Conservation (phyloP, 2,113 vertebrate genomes). For the Amphiprion ocellaris region DNA sequence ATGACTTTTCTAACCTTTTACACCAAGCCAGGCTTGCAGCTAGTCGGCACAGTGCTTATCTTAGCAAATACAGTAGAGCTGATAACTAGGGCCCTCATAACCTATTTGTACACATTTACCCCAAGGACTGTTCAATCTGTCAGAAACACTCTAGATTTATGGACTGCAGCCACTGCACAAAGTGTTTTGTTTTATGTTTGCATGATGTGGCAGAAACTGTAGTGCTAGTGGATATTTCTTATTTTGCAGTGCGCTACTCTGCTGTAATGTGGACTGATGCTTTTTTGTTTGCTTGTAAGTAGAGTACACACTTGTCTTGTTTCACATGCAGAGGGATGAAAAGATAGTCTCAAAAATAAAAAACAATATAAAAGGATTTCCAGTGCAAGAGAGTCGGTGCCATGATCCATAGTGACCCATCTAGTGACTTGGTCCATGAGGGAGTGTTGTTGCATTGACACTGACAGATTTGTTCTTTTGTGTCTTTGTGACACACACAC, state of each 20-base stretch:
- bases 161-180: constrained; percentile 37
- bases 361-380: constrained; percentile 33
- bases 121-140: constrained; percentile 62
- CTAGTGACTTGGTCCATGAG: constrained; percentile 62
- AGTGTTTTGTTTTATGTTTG: constrained; percentile 60
- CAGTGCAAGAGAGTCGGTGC: constrained; percentile 41
- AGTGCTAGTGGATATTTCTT: constrained; percentile 3
- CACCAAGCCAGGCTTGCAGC: constrained; percentile 62
- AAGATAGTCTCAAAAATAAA: constrained; percentile 42
- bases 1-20: constrained; percentile 76
- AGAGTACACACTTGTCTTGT: background rate
- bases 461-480: constrained; percentile 65
- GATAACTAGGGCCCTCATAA: constrained; percentile 71
- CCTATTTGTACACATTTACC: constrained; percentile 66
- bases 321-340: constrained; percentile 14
- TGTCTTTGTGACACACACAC: constrained; percentile 14
- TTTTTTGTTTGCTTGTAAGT: background rate
- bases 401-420: constrained; percentile 73
- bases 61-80: constrained; percentile 65
- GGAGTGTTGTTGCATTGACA: constrained; percentile 55
- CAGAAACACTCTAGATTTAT: constrained; percentile 59
- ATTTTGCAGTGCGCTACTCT: background rate
- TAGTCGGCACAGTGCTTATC: constrained; percentile 74
- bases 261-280: background rate
- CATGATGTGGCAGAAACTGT: constrained; percentile 61